Percentiles rank a stretch among this genome's conserved stretches.
phyloP scores from a whole-genome alignment of 2,888 invertebrate species.

The Polietes domitor region DNA sequence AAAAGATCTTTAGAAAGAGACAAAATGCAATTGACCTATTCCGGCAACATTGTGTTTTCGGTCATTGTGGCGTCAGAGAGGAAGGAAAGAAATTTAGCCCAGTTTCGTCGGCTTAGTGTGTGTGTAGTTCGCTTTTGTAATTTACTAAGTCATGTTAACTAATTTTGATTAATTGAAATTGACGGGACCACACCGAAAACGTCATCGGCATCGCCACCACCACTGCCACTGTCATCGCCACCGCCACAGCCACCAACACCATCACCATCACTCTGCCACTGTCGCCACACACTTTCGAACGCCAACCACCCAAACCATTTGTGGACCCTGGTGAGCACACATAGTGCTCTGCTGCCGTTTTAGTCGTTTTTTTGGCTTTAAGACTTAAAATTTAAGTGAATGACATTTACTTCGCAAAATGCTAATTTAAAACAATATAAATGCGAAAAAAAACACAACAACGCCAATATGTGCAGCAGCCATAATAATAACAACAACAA shows the following conservation, averaged over 20 bases:
- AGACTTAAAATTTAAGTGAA: conserved; percentile 45
- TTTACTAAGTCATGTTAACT: conserved; percentile 39
- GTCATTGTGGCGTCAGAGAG: not conserved
- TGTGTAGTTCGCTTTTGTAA: not conserved
- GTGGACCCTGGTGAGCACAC: not conserved
- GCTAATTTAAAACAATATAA: conserved; percentile 56
- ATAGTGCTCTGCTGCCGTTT: not conserved
- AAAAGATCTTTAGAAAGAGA: too few relatives aligned
- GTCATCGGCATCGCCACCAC: not conserved
- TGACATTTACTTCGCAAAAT: conserved; percentile 58
- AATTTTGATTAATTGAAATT: conserved; percentile 44
- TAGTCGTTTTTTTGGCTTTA: not conserved
- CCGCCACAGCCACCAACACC: not conserved
- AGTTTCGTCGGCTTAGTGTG: not conserved
- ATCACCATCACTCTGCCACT: too few relatives aligned
- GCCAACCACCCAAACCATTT: not conserved
- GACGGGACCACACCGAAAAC: not conserved
- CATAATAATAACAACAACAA: too few relatives aligned
- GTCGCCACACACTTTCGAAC: not conserved
- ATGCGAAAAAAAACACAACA: conserved; percentile 36
- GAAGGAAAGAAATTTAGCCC: not conserved
- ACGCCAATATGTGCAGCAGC: too few relatives aligned
- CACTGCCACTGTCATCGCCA: not conserved
- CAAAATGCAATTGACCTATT: not conserved
- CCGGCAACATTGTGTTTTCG: not conserved